Evolutionary conservation across 2,113 vertebrate genomes (phyloP).

Genomic region (Mustela nigripes): DNA sequence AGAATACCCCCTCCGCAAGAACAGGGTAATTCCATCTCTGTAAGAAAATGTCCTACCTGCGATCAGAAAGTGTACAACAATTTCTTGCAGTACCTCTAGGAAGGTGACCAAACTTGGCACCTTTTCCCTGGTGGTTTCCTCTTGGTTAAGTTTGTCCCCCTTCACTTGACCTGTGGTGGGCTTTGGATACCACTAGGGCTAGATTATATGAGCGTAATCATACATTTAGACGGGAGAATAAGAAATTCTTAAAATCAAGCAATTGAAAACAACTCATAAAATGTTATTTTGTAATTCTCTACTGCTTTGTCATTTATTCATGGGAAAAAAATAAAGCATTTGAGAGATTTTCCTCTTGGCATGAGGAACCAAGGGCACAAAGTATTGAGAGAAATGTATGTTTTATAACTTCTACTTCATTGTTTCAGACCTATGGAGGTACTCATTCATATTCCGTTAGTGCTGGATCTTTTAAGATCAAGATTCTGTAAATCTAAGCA

Average conservation of each 20-base stretch:
- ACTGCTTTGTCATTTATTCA: background rate
- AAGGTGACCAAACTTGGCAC: background rate
- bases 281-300: background rate
- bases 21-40: background rate
- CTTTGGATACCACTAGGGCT: background rate
- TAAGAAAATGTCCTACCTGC: background rate
- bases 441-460: background rate
- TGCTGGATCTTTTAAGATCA: background rate
- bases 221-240: conserved; percentile 27
- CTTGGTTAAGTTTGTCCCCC: background rate
- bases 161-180: background rate
- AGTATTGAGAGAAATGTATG: background rate
- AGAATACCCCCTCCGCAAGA: background rate
- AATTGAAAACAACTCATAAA: conserved; percentile 8
- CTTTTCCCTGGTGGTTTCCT: background rate
- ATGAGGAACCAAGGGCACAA: background rate
- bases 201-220: background rate
- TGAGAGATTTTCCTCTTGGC: background rate
- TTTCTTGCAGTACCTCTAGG: background rate
- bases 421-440: background rate
- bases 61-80: background rate
- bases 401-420: background rate
- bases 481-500: conserved; percentile 40
- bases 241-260: conserved; percentile 21
- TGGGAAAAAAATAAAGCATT: background rate